Percentiles rank a stretch among this genome's conserved stretches.
These are phyloP conservation scores for Venustaconcha ellipsiformis DNA, from an alignment of 1,140 invertebrate genomes.

Conservation along the genomic window DNA sequence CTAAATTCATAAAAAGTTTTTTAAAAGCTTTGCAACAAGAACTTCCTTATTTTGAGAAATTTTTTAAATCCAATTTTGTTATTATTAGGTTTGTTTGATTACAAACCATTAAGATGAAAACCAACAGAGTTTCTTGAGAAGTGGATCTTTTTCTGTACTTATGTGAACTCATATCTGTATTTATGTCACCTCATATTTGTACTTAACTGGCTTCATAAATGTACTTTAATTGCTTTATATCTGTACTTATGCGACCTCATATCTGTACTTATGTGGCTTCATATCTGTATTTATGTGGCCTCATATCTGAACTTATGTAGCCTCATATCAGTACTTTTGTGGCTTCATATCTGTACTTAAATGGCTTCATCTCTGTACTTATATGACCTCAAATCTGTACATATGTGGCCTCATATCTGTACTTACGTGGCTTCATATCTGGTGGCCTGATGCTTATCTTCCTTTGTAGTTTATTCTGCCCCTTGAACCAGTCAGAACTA, in stretches of 20 bases:
- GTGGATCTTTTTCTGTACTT: not conserved
- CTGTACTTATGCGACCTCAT: no score
- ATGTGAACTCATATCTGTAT: not conserved
- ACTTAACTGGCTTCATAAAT: no score
- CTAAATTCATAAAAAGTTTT: not conserved
- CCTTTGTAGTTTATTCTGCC: conserved; percentile 74
- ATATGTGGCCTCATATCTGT: conserved; percentile 83
- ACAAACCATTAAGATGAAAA: not conserved
- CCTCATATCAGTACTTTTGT: not conserved
- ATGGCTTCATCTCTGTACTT: conserved; percentile 82
- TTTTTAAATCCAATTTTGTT: not conserved
- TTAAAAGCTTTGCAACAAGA: not conserved
- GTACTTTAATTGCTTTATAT: no score
- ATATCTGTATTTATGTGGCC: not conserved
- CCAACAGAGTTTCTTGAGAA: not conserved
- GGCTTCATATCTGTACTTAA: conserved; percentile 74
- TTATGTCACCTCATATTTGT: not conserved
- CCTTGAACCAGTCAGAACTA: conserved; percentile 80
- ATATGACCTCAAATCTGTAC: conserved; percentile 85
- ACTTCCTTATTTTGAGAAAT: not conserved
- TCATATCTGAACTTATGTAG: not conserved
- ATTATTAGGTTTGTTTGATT: not conserved
- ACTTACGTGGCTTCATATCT: conserved; percentile 88
- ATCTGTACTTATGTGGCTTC: not conserved
- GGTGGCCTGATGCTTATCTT: conserved; percentile 84